Evolutionary conservation across 2,888 invertebrate species (phyloP).

Genomic region (Axea sp.): DNA sequence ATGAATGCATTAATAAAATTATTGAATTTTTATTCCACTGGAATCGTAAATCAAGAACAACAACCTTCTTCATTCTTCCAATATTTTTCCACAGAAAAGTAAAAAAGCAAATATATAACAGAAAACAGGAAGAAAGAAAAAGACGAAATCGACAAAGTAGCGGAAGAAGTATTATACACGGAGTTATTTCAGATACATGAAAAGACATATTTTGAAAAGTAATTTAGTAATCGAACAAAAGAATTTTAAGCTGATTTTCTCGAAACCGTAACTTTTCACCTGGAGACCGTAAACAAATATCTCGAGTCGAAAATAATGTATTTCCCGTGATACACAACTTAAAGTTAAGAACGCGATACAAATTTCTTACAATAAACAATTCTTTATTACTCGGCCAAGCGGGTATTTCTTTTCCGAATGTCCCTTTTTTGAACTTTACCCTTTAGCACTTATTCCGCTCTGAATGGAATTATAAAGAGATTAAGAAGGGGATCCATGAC

Average conservation of each 20-base stretch:
- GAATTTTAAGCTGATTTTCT: constrained; percentile 45
- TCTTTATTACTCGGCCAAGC: constrained; percentile 2
- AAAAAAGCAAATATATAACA: constrained; percentile 29
- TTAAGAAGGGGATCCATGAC: constrained; percentile 17
- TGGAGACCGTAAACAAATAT: constrained; percentile 9
- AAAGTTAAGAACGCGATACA: too few relatives aligned
- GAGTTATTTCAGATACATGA: constrained; percentile 33
- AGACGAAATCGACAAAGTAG: constrained; percentile 28
- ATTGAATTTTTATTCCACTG: too few relatives aligned
- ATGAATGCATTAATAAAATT: too few relatives aligned
- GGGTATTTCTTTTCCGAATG: neutral
- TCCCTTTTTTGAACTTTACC: constrained; percentile 24
- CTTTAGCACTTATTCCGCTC: neutral
- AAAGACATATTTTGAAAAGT: constrained; percentile 40
- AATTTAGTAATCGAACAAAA: constrained; percentile 39
- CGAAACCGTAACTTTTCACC: constrained; percentile 26
- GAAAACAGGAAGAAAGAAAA: constrained; percentile 42
- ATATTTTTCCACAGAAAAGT: constrained; percentile 11
- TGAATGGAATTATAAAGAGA: constrained; percentile 21
- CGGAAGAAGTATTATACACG: constrained; percentile 39
- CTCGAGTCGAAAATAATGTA: neutral
- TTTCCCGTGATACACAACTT: too few relatives aligned
- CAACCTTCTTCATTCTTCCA: neutral
- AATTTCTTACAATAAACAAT: constrained; percentile 2
- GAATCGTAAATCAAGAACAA: constrained; percentile 1